phyloP scores from a whole-genome alignment of 2,888 invertebrate species.

The Ephialtes manifestator region DNA sequence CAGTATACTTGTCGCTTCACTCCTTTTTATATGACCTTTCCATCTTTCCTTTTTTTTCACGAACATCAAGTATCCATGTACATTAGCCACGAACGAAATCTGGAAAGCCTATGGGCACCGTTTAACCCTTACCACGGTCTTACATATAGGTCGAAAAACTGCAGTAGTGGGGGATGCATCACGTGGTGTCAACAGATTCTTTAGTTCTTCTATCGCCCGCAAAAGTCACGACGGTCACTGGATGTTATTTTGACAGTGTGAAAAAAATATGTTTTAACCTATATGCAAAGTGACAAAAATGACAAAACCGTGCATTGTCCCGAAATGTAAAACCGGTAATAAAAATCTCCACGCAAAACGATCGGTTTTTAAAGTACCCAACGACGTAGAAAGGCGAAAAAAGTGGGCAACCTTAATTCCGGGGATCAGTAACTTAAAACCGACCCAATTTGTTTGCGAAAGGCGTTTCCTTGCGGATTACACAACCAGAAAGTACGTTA shows the following conservation, averaged over 20 bases:
- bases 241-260: background rate
- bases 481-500: background rate
- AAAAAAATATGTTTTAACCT: background rate
- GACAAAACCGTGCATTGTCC: constrained; percentile 1
- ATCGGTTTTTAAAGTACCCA: constrained; percentile 8
- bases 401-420: too few relatives aligned
- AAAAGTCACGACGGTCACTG: background rate
- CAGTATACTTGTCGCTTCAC: too few relatives aligned
- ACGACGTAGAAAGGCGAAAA: too few relatives aligned
- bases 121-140: too few relatives aligned
- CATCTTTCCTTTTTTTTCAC: too few relatives aligned
- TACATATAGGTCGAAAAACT: too few relatives aligned
- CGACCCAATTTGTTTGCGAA: too few relatives aligned
- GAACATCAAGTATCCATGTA: too few relatives aligned
- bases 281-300: constrained; percentile 6
- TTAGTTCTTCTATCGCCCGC: background rate
- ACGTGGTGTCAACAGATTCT: constrained; percentile 4
- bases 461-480: background rate
- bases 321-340: constrained; percentile 1
- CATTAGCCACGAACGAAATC: too few relatives aligned
- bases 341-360: background rate
- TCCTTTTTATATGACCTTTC: too few relatives aligned
- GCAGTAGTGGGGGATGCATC: background rate
- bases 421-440: too few relatives aligned
- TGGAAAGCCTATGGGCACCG: too few relatives aligned